A percentile compares a stretch with the other conserved stretches of the same genome.
phyloP scores from a whole-genome alignment of 2,888 invertebrate genomes.

The Meandrusa payeni region DNA sequence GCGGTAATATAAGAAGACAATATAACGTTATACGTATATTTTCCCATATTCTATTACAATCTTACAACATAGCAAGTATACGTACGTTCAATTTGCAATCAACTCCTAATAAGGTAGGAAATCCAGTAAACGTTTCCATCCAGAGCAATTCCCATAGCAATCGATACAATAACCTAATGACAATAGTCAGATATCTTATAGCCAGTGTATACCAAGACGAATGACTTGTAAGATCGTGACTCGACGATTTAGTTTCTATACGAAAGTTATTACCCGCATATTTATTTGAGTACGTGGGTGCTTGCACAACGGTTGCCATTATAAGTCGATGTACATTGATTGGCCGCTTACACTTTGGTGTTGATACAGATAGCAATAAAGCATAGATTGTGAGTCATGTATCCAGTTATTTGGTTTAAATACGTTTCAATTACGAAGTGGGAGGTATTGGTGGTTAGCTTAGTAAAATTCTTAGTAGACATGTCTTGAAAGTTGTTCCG shows the following conservation, averaged over 20 bases:
- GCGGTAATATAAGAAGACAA: too few species aligned
- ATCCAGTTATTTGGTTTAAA: slow-evolving; percentile 13
- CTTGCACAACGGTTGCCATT: slow-evolving; percentile 65
- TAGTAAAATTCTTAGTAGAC: slow-evolving; percentile 1
- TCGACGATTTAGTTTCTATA: slow-evolving; percentile 72
- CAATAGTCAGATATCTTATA: slow-evolving; percentile 33
- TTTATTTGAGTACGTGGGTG: slow-evolving; percentile 75
- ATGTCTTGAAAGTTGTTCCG: neutral
- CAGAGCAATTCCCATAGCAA: slow-evolving; percentile 16
- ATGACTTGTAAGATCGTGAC: slow-evolving; percentile 65
- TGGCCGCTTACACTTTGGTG: slow-evolving; percentile 16
- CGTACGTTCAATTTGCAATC: slow-evolving; percentile 8
- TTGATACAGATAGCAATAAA: slow-evolving; percentile 24
- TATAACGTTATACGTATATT: too few species aligned
- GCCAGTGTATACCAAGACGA: slow-evolving; percentile 32
- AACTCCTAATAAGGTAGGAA: slow-evolving; percentile 7
- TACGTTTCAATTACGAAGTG: slow-evolving; percentile 11
- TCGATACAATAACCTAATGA: slow-evolving; percentile 36
- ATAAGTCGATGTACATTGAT: slow-evolving; percentile 28
- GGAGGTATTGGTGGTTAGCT: slow-evolving; percentile 1
- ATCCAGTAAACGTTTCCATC: slow-evolving; percentile 18
- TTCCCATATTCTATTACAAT: too few species aligned
- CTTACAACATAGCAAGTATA: too few species aligned
- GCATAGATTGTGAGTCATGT: slow-evolving; percentile 23
- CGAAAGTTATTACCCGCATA: slow-evolving; percentile 72